phyloP scores from a whole-genome alignment of 2,888 invertebrate genomes.

The Cryptophagus acutangulus region DNA sequence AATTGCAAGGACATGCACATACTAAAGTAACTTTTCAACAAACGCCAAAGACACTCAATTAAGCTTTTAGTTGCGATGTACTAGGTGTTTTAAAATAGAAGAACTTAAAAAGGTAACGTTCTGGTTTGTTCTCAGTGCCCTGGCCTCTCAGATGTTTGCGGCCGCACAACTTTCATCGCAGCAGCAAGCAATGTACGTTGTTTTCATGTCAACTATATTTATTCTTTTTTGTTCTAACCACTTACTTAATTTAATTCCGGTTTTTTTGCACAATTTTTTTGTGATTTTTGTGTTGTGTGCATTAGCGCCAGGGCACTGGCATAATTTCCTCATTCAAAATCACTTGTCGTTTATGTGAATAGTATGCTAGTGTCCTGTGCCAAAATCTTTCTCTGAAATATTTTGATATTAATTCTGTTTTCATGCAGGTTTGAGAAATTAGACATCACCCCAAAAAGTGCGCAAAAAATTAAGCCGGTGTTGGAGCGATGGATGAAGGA shows the following conservation, averaged over 20 bases:
- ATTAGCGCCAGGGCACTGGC: constrained; percentile 84
- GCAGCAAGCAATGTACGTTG: constrained; percentile 90
- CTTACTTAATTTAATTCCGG: constrained; percentile 17
- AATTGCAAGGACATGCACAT: constrained; percentile 24
- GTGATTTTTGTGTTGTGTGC: constrained; percentile 11
- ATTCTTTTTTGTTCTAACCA: constrained; percentile 17
- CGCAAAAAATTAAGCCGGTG: constrained; percentile 98
- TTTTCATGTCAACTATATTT: constrained; percentile 26
- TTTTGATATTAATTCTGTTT: constrained; percentile 8
- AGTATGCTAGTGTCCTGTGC: constrained; percentile 51
- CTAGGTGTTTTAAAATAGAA: no score
- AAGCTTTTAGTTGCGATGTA: no score
- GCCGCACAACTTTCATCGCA: constrained; percentile 86
- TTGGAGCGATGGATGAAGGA: constrained; percentile 99
- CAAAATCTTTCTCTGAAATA: constrained; percentile 18
- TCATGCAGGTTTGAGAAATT: constrained; percentile 89
- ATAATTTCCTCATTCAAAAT: no score
- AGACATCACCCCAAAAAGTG: constrained; percentile 99
- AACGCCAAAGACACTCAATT: no score
- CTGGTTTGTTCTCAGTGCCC: constrained; percentile 80
- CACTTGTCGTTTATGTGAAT: constrained; percentile 22
- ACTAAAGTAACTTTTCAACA: constrained; percentile 7
- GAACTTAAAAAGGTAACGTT: constrained; percentile 19
- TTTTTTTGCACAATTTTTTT: constrained; percentile 10
- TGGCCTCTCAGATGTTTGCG: constrained; percentile 94